Percentiles rank a stretch among this genome's conserved stretches.
Conservation (phyloP, 1,140 invertebrate species). For the Hestina assimilis region DNA sequence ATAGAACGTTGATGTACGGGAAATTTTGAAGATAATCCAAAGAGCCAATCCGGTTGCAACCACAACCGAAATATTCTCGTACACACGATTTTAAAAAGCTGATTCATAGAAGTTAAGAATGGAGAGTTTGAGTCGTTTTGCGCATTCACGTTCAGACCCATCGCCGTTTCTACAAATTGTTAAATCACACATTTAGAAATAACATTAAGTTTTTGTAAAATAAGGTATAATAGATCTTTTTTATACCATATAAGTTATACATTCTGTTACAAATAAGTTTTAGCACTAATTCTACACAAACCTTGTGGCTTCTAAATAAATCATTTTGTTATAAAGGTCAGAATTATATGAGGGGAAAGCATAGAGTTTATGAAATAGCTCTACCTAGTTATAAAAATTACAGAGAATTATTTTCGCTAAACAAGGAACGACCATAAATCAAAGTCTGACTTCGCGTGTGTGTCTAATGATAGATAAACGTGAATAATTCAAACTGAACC, state of each 20-base stretch:
- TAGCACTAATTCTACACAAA: too few species aligned
- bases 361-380: too few species aligned
- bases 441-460: conserved; percentile 19
- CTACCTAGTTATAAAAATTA: too few species aligned
- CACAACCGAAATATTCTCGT: conserved; percentile 70
- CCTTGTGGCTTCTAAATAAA: too few species aligned
- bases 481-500: conserved; percentile 15
- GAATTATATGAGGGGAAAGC: too few species aligned
- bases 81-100: conserved; percentile 46
- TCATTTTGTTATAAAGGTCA: too few species aligned
- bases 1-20: conserved; percentile 38
- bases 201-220: too few species aligned
- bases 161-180: conserved; percentile 59
- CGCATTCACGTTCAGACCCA: conserved; percentile 67
- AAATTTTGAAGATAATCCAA: conserved; percentile 50
- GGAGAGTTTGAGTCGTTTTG: conserved; percentile 47
- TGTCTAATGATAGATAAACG: conserved; percentile 17
- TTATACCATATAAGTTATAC: too few species aligned
- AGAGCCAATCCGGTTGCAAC: conserved; percentile 69
- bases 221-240: too few species aligned
- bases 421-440: conserved; percentile 12
- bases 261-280: too few species aligned
- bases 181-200: too few species aligned
- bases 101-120: conserved; percentile 49
- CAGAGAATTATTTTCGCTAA: conserved; percentile 1